Conservation (phyloP, 1,140 invertebrate genomes). For the Neotoxoptera formosana region DNA sequence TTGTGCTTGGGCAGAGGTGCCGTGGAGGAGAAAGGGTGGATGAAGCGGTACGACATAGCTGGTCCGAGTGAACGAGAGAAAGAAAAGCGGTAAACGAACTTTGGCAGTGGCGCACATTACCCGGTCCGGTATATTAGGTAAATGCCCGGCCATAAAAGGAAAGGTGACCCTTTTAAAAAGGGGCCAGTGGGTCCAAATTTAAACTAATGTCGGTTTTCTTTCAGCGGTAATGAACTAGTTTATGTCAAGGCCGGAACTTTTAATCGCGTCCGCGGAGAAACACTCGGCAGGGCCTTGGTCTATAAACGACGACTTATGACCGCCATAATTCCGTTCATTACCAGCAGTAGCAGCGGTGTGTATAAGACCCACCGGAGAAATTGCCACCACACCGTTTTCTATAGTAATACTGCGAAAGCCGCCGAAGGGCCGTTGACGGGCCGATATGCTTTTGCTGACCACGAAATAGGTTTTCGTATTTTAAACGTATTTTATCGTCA, state of each 20-base stretch:
- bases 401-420: neutral
- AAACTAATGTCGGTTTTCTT: conserved; percentile 57
- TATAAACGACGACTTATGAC: conserved; percentile 52
- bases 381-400: neutral
- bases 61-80: neutral
- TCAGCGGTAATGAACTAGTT: conserved; percentile 56
- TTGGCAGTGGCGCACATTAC: neutral
- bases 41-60: neutral
- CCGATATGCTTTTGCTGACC: neutral
- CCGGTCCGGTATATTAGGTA: conserved; percentile 42
- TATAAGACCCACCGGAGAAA: neutral
- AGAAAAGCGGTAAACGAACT: conserved; percentile 37
- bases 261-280: conserved; percentile 54
- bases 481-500: neutral
- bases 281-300: conserved; percentile 1
- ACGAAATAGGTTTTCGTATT: neutral
- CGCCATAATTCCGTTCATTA: conserved; percentile 54
- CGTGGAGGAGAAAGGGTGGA: neutral
- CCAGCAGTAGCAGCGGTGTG: neutral
- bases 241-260: conserved; percentile 53
- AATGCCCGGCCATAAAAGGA: conserved; percentile 43
- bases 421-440: neutral
- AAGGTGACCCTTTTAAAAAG: conserved; percentile 44
- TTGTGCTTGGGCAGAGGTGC: neutral
- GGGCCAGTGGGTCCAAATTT: neutral